These are phyloP conservation scores for Todus mexicanus DNA, from an alignment of 2,797 vertebrate species.

Conservation along the genomic window DNA sequence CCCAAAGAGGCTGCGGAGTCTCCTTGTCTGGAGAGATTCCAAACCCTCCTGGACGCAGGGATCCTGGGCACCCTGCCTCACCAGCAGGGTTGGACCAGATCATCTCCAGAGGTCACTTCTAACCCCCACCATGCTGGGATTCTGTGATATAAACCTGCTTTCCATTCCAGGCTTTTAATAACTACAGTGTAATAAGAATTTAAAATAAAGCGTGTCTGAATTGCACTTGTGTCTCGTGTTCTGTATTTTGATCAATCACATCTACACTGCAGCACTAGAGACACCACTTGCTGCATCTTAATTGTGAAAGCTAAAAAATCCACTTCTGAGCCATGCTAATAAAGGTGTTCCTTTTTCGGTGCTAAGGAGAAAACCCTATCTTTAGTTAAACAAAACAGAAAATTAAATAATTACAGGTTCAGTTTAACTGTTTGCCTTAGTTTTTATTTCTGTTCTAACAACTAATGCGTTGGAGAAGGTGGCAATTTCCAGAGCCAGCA, in stretches of 20 bases:
- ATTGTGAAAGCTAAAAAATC: background rate
- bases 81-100: background rate
- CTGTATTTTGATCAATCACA: background rate
- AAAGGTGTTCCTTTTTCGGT: background rate
- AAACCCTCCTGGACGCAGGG: too few relatives aligned
- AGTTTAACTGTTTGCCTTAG: background rate
- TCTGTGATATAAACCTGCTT: slow-evolving; percentile 13
- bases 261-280: background rate
- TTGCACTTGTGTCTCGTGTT: background rate
- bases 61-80: too few relatives aligned
- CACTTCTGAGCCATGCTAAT: background rate
- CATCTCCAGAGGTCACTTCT: background rate
- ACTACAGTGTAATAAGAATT: slow-evolving; percentile 39
- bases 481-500: background rate
- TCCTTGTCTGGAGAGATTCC: too few relatives aligned
- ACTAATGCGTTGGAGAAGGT: background rate
- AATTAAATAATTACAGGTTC: background rate
- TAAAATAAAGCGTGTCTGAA: slow-evolving; percentile 66
- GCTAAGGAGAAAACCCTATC: background rate
- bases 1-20: too few relatives aligned
- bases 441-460: background rate
- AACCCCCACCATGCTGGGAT: background rate
- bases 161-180: background rate
- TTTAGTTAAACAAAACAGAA: background rate
- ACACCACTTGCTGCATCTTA: background rate